A percentile compares a stretch with the other conserved stretches of the same genome.
Conservation (phyloP, 2,113 vertebrate species). For the Martes martes region DNA sequence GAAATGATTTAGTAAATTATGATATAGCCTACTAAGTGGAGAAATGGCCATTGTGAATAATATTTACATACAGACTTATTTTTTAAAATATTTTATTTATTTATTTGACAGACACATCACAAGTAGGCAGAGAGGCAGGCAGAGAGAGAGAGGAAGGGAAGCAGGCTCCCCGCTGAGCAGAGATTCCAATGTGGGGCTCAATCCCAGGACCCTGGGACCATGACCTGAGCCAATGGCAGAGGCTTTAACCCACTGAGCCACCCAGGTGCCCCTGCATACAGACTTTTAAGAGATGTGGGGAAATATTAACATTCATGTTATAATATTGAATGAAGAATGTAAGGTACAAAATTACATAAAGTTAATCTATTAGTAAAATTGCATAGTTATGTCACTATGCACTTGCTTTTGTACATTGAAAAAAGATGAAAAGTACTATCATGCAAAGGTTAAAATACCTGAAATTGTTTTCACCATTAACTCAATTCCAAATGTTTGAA, state of each 20-base stretch:
- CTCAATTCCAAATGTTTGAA: background rate
- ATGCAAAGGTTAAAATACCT: background rate
- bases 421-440: background rate
- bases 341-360: background rate
- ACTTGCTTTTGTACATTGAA: background rate
- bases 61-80: background rate
- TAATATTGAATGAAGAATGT: background rate
- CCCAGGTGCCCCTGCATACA: background rate
- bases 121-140: too few relatives aligned
- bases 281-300: background rate
- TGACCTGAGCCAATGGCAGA: too few relatives aligned
- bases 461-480: background rate
- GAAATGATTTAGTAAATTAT: conserved; percentile 10
- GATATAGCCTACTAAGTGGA: background rate
- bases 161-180: too few relatives aligned
- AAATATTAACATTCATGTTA: background rate
- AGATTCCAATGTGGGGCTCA: too few relatives aligned
- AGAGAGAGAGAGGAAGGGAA: too few relatives aligned
- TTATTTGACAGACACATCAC: too few relatives aligned
- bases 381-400: background rate
- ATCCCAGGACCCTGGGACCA: too few relatives aligned
- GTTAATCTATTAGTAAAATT: background rate
- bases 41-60: background rate
- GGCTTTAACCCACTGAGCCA: too few relatives aligned
- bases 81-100: too few relatives aligned